Base-by-base conservation (phyloP, 37 sponge, comb jelly and placozoan genomes). In the Lycopodina hypogea region DNA sequence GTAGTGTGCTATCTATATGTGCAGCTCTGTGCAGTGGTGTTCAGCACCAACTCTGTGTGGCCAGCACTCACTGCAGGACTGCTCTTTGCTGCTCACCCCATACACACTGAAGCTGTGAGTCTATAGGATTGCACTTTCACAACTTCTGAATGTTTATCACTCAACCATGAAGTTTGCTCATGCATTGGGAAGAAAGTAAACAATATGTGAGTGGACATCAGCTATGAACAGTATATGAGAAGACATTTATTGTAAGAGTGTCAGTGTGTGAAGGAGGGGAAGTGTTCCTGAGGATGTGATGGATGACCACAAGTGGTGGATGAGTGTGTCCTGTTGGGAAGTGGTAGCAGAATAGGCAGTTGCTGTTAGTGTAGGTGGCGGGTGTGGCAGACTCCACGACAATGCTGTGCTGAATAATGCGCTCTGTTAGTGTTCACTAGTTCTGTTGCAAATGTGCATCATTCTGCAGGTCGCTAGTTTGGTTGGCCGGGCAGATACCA, bases 401-500 rank as follows among this genome's bases (percentile, higher is more conserved):
- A n/a, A n/a, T n/a, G n/a, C n/a, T n/a, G n/a, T n/a, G n/a, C n/a
- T n/a, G n/a, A n/a, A n/a, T n/a, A n/a, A n/a, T n/a, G n/a, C n/a
- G n/a, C 48, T 45, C 48, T 9, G 4, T 45, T 9, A 45, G 8
- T 45, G 9, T 9, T 45, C 48, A 45, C 9, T 4, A 12, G 48
- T 45, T 4, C 48, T 18, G 38, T 41, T 40, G 17, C 24, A 4
- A 23, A 28, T 38, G 6, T 63, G n/a, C n/a, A n/a, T n/a, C n/a
- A n/a, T n/a, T n/a, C n/a, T n/a, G 14, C 76, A 93, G 94, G 94
- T 95, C 11, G 97, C 97, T 56, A 94, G 97, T 1, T 60, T 96
- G 14, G 94, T 96, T 0, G 97, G 97, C 7, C 81, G 97, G 78
- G 97, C 97, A 9, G 97, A 96, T 22, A 53, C 72, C 19, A 71